Evolutionary conservation across 2,113 vertebrate species (phyloP).

Genomic region (Egretta garzetta): DNA sequence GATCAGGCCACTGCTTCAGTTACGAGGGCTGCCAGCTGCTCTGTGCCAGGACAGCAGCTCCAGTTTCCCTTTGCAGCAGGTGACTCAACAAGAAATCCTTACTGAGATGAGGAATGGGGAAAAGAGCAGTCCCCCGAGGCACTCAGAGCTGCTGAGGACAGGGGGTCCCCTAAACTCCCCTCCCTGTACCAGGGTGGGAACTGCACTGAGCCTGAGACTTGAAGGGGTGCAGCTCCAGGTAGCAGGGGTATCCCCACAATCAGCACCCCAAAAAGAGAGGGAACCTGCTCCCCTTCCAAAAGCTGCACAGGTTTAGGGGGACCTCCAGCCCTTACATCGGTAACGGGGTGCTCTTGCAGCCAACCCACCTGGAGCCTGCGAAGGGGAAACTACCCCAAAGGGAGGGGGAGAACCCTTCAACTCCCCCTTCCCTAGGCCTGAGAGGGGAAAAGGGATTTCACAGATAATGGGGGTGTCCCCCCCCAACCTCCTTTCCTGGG

Average conservation of each 20-base stretch:
- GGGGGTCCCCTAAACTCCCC: not conserved
- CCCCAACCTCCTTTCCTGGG: not conserved
- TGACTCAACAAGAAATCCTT: not conserved
- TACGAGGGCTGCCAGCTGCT: not conserved
- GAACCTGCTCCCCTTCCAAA: not conserved
- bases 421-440: fast-evolving
- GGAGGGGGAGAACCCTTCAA: not conserved
- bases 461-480: fast-evolving
- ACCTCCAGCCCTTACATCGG: not conserved
- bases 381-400: fast-evolving
- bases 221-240: fast-evolving
- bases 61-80: not conserved
- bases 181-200: not conserved
- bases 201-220: fast-evolving
- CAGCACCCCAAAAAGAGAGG: not conserved
- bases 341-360: not conserved
- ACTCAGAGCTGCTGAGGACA: not conserved
- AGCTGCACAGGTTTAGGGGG: fast-evolving
- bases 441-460: fast-evolving
- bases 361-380: fast-evolving
- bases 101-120: not conserved
- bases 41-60: not conserved
- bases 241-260: not conserved
- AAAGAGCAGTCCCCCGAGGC: not conserved
- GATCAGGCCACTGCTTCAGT: not conserved